phyloP scores from a whole-genome alignment of 2,113 vertebrate genomes.

The Planiliza haematocheilus region DNA sequence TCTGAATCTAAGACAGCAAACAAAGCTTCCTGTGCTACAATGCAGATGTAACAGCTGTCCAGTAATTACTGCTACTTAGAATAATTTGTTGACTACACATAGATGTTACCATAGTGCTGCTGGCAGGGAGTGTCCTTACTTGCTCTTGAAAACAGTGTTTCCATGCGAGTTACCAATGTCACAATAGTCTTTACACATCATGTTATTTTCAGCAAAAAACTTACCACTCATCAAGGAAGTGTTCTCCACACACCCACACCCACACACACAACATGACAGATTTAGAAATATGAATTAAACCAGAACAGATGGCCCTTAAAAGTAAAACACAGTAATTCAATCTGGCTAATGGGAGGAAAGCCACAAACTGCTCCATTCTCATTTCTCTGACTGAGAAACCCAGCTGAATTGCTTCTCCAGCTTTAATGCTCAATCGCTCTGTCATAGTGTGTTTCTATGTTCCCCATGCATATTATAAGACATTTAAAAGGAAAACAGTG shows the following conservation, averaged over 20 bases:
- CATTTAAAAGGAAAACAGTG: conserved; percentile 83
- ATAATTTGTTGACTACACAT: conserved; percentile 45
- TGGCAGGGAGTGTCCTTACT: not conserved
- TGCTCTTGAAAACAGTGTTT: conserved; percentile 46
- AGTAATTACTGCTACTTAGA: conserved; percentile 39
- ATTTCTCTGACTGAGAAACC: conserved; percentile 77
- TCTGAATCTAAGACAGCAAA: conserved; percentile 30
- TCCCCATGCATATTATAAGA: conserved; percentile 83
- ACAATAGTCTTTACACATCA: conserved; percentile 62
- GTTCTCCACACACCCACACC: conserved; percentile 47
- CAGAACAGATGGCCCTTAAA: conserved; percentile 84
- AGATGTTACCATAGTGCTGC: conserved; percentile 25
- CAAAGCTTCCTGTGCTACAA: conserved; percentile 2
- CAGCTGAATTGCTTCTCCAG: conserved; percentile 76
- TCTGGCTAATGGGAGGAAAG: conserved; percentile 83
- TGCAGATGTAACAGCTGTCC: conserved; percentile 30
- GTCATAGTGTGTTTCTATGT: conserved; percentile 81
- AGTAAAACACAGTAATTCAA: conserved; percentile 83
- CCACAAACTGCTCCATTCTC: conserved; percentile 83
- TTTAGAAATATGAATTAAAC: conserved; percentile 83
- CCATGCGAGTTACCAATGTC: conserved; percentile 52
- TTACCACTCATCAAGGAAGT: conserved; percentile 65
- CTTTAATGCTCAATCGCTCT: conserved; percentile 77
- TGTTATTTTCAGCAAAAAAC: conserved; percentile 70
- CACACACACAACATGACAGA: conserved; percentile 66